A percentile compares a stretch with the other conserved stretches of the same genome.
Conservation (phyloP, 1,140 invertebrate species). For the Stegodyphus dumicola region DNA sequence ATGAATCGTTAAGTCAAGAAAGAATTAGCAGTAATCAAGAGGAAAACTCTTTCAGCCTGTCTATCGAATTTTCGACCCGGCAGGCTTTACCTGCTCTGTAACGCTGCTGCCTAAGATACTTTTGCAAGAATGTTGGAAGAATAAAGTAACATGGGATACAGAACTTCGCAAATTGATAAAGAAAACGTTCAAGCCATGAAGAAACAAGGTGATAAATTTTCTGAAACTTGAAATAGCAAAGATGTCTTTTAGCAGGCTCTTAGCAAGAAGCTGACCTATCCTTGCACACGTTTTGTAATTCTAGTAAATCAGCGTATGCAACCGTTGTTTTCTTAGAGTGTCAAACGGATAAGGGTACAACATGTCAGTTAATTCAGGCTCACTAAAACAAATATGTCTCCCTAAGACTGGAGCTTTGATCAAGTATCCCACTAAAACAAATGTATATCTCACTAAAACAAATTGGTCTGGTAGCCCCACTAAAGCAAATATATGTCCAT, state of each 20-base stretch:
- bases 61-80: not conserved
- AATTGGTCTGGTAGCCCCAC: too few relatives aligned
- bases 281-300: not conserved
- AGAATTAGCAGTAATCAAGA: not conserved
- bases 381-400: not conserved
- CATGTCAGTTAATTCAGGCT: not conserved
- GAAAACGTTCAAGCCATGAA: not conserved
- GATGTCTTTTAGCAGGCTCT: not conserved
- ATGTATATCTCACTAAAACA: too few relatives aligned
- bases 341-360: not conserved
- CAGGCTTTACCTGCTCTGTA: not conserved
- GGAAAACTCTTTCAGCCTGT: not conserved
- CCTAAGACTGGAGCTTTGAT: not conserved
- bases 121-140: not conserved
- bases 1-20: not conserved
- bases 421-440: not conserved
- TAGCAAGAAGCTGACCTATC: not conserved
- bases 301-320: not conserved
- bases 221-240: not conserved
- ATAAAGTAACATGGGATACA: not conserved
- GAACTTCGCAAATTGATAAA: not conserved
- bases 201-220: not conserved
- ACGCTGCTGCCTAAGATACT: not conserved
- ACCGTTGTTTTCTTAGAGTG: not conserved
- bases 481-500: too few relatives aligned